Evolutionary conservation across 2,113 vertebrate species (phyloP), one percentile per base, ranked within the genome.

Genomic region (Parotia lawesii): DNA sequence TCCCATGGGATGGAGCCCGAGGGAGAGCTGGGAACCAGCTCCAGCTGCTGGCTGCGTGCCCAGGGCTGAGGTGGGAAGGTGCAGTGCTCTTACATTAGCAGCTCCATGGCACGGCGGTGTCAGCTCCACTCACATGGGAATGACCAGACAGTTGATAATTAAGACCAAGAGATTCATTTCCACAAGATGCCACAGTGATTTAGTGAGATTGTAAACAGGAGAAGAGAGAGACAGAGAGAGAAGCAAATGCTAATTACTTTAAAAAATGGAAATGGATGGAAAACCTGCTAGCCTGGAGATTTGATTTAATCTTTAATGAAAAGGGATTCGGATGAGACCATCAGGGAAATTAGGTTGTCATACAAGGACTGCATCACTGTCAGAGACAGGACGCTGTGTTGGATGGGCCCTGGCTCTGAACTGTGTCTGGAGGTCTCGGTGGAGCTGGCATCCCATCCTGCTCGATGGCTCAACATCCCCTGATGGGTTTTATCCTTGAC

Each of bases 311-410:
- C 71, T 95, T 91, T 97, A 95, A 94, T 89, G 87, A 94, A 87
- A 89, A 85, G 77, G 66, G 81, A 94, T 82, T 95, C 0, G 2
- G 51, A 89, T 85, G 82, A 95, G 82, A 85, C 91, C 67, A 1
- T 80, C 56, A 62, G 67, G 81, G 90, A 96, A 93, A 96, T 96
- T 73, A 93, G 93, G 87, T 95, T 95, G 95, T 95, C 91, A 90
- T 94, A 96, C 90, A 95, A 90, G 85, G 88, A 31, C 42, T 90
- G 82, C 79, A 83, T 90, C 78, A 87, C 89, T 96, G 87, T 93
- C 91, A 90, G 75, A 50, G 85, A 69, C 72, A 67, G 67, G 78
- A 65, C 4, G 0, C 22, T 80, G 47, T 3, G 3, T 1, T 56
- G 79, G 47, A 83, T 0, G 4, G 72, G 48, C 48, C 60, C 48